These are phyloP conservation scores for Sebastes hubbsi DNA, from an alignment of 2,797 vertebrate species.

Conservation along the genomic window DNA sequence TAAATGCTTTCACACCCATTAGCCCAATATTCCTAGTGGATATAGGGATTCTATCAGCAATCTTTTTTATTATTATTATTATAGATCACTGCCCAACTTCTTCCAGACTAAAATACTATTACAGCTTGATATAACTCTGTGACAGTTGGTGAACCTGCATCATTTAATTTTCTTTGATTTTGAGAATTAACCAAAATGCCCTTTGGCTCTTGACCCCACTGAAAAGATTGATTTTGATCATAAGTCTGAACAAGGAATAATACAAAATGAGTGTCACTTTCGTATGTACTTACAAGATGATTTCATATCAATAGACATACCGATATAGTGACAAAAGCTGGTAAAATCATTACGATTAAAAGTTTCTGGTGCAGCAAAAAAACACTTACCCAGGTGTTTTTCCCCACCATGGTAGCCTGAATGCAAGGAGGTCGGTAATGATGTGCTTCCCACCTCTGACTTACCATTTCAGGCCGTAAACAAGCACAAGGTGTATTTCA, in stretches of 20 bases:
- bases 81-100: slow-evolving; percentile 11
- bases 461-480: slow-evolving; percentile 5
- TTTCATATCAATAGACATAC: not conserved
- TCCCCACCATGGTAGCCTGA: not conserved
- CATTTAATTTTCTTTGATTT: not conserved
- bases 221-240: not conserved
- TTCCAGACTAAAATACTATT: slow-evolving; percentile 2
- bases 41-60: slow-evolving; percentile 6
- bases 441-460: not conserved
- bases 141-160: not conserved
- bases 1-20: slow-evolving; percentile 25
- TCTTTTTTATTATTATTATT: slow-evolving; percentile 1
- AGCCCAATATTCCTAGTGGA: slow-evolving; percentile 25
- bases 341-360: slow-evolving; percentile 2
- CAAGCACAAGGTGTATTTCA: slow-evolving; percentile 13
- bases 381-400: not conserved
- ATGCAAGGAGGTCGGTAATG: not conserved
- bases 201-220: not conserved
- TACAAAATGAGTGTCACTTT: not conserved
- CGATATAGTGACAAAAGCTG: not conserved
- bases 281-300: not conserved
- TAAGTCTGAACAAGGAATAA: not conserved
- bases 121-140: not conserved
- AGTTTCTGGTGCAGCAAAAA: not conserved
- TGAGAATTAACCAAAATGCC: not conserved